Percentiles rank a stretch among this genome's conserved stretches.
phyloP scores from a whole-genome alignment of 2,797 vertebrate species.

The Helarctos malayanus region DNA sequence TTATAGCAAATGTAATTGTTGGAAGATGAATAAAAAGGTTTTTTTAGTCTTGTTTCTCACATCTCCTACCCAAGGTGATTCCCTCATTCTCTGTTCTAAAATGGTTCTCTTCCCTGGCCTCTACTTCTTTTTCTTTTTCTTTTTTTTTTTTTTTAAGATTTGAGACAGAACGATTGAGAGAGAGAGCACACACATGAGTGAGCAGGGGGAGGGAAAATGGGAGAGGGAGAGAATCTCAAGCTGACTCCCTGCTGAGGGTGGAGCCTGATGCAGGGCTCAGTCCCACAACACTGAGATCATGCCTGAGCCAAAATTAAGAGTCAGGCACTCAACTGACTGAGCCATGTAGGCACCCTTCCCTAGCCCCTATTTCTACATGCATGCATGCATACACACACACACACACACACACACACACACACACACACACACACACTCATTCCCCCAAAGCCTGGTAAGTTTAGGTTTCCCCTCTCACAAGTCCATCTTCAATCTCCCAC shows the following conservation, averaged over 20 bases:
- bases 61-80: not conserved
- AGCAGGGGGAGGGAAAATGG: not conserved
- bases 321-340: not conserved
- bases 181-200: not conserved
- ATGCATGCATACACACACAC: accelerated
- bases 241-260: not conserved
- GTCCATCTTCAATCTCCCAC: not conserved
- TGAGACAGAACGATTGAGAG: no score
- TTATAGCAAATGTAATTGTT: not conserved
- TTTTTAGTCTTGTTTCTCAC: not conserved
- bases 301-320: not conserved
- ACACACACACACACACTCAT: not conserved
- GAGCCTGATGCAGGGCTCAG: not conserved
- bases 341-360: not conserved
- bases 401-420: not conserved
- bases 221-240: not conserved
- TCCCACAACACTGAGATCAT: not conserved
- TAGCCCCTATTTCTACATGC: not conserved
- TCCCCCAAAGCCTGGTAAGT: not conserved
- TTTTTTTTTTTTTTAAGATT: not conserved
- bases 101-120: not conserved
- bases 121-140: not conserved
- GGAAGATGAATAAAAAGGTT: not conserved
- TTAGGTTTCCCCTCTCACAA: not conserved
- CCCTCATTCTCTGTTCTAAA: not conserved